phyloP scores from a whole-genome alignment of 2,113 vertebrate genomes.

The Odontesthes bonariensis region DNA sequence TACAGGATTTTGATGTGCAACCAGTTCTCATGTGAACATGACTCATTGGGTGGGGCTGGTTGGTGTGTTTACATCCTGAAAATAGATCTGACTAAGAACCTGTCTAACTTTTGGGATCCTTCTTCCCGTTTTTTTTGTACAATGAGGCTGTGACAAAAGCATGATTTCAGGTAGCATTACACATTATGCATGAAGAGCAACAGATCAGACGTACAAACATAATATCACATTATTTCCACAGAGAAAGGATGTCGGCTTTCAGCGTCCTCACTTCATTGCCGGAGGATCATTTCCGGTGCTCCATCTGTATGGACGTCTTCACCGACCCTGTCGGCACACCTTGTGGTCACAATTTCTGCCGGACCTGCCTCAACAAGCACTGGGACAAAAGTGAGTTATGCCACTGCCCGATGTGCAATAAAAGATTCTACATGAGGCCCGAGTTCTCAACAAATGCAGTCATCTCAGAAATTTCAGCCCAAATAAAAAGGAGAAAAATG shows the following conservation, averaged over 20 bases:
- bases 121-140: neutral
- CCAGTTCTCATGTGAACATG: conserved; percentile 36
- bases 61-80: conserved; percentile 2
- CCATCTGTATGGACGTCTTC: conserved; percentile 64
- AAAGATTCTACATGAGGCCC: conserved; percentile 64
- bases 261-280: conserved; percentile 18
- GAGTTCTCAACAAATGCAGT: conserved; percentile 66
- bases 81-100: neutral
- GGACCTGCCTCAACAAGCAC: conserved; percentile 71
- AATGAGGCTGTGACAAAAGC: too few species aligned
- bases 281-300: conserved; percentile 51
- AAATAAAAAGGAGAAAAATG: conserved; percentile 55
- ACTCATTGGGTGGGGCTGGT: conserved; percentile 48
- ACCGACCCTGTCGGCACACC: conserved; percentile 63
- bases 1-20: neutral
- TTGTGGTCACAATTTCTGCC: conserved; percentile 74
- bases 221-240: conserved; percentile 12
- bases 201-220: neutral
- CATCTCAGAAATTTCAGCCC: conserved; percentile 75
- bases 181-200: neutral
- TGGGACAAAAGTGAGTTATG: conserved; percentile 68
- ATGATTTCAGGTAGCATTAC: neutral
- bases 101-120: neutral
- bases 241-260: conserved; percentile 39
- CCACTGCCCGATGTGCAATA: conserved; percentile 76